These are phyloP conservation scores for Genyomyrus donnyi DNA, from an alignment of 2,113 vertebrate species.

Conservation along the genomic window DNA sequence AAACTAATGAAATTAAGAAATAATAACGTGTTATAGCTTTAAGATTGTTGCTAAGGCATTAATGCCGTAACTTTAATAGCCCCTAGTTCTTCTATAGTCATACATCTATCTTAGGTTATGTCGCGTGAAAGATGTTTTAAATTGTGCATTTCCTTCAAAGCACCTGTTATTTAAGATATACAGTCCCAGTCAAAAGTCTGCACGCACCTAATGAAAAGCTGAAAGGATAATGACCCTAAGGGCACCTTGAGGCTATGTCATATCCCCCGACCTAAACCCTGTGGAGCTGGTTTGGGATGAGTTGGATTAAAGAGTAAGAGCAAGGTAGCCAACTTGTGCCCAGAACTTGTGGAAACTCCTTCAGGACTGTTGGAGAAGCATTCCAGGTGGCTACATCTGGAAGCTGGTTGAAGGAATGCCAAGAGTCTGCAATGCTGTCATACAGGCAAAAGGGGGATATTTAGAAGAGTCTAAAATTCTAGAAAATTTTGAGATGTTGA, in stretches of 20 bases:
- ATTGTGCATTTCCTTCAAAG: not conserved
- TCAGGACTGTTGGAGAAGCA: not conserved
- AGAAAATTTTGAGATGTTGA: not conserved
- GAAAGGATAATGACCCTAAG: not conserved
- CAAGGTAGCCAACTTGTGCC: not conserved
- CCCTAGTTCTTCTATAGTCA: not conserved
- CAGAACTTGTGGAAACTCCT: not conserved
- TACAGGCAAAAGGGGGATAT: not conserved
- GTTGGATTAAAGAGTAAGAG: not conserved
- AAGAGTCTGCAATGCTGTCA: not conserved
- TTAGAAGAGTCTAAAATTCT: not conserved
- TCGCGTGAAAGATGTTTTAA: not conserved
- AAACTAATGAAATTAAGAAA: not conserved
- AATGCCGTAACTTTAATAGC: not conserved
- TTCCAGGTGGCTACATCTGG: not conserved
- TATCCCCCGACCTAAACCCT: not conserved
- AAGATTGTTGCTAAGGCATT: not conserved
- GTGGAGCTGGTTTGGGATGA: not conserved
- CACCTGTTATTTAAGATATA: not conserved
- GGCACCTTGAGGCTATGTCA: not conserved
- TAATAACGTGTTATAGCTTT: not conserved
- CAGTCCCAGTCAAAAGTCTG: not conserved
- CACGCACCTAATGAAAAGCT: not conserved
- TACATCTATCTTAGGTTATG: not conserved
- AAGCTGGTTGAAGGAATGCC: not conserved